phyloP scores from a whole-genome alignment of 1,140 invertebrate genomes.

The Lethrus apterus region DNA sequence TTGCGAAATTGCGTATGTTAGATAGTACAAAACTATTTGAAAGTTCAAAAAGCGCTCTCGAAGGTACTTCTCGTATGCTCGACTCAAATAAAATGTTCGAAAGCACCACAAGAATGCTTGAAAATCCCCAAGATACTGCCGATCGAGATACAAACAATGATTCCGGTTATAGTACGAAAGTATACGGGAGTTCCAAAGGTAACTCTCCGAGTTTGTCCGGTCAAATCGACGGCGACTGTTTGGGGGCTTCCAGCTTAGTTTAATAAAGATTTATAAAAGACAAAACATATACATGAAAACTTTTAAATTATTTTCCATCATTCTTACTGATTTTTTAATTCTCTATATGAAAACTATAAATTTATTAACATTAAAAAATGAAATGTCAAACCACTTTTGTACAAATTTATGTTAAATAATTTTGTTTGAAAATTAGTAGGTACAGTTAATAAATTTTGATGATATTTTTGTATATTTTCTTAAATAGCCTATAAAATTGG shows the following conservation, averaged over 20 bases:
- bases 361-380: no score
- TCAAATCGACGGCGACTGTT: constrained; percentile 40
- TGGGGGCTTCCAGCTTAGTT: constrained; percentile 38
- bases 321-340: no score
- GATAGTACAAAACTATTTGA: constrained; percentile 29
- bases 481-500: no score
- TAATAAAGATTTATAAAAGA: no score
- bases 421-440: no score
- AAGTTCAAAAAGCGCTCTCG: constrained; percentile 14
- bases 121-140: constrained; percentile 33
- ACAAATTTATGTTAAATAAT: no score
- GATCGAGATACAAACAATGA: constrained; percentile 66
- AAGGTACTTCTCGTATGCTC: constrained; percentile 26
- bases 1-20: constrained; percentile 34
- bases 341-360: no score
- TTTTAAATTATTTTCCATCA: no score
- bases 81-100: constrained; percentile 31
- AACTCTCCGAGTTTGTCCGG: constrained; percentile 68
- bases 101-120: constrained; percentile 29
- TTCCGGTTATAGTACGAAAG: constrained; percentile 69
- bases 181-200: constrained; percentile 68
- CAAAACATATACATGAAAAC: no score
- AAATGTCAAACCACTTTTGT: no score
- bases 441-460: no score
- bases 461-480: no score